These are phyloP conservation scores for Hypotaenidia okinawae DNA, from an alignment of 2,797 vertebrate species.

Conservation along the genomic window DNA sequence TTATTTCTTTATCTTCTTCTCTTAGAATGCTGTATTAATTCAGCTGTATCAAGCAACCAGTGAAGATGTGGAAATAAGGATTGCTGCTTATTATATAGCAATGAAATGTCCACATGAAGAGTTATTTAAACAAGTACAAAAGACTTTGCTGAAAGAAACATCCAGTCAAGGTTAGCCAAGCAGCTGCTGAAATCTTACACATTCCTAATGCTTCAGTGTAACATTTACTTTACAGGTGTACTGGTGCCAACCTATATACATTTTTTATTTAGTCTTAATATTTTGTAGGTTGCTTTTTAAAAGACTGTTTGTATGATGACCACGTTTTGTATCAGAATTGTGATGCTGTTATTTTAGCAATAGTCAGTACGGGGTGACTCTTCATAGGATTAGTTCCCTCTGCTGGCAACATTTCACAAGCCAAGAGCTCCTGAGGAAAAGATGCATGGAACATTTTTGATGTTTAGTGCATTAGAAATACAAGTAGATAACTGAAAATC, in stretches of 20 bases:
- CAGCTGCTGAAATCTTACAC: neutral
- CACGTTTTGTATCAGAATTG: neutral
- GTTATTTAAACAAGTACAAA: slow-evolving; percentile 80
- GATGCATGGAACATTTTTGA: neutral
- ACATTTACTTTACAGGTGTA: neutral
- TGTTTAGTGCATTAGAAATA: neutral
- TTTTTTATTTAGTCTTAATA: neutral
- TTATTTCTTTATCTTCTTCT: neutral
- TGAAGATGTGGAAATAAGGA: slow-evolving; percentile 87
- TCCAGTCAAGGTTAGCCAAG: slow-evolving; percentile 86
- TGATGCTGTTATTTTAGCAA: neutral
- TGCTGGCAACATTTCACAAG: neutral
- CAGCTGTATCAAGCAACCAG: slow-evolving; percentile 79
- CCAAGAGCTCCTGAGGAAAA: neutral
- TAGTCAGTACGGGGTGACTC: neutral
- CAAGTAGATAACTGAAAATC: neutral
- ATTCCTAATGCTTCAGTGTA: neutral
- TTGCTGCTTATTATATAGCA: slow-evolving; percentile 87
- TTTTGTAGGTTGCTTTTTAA: neutral
- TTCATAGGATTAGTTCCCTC: neutral
- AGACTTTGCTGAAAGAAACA: slow-evolving; percentile 79
- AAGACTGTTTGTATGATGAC: neutral
- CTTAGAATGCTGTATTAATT: slow-evolving; percentile 81
- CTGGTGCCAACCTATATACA: neutral
- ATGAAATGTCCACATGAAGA: slow-evolving; percentile 84